Base-by-base conservation (phyloP, 2,113 vertebrate species). In the Hirundichthys speculiger region DNA sequence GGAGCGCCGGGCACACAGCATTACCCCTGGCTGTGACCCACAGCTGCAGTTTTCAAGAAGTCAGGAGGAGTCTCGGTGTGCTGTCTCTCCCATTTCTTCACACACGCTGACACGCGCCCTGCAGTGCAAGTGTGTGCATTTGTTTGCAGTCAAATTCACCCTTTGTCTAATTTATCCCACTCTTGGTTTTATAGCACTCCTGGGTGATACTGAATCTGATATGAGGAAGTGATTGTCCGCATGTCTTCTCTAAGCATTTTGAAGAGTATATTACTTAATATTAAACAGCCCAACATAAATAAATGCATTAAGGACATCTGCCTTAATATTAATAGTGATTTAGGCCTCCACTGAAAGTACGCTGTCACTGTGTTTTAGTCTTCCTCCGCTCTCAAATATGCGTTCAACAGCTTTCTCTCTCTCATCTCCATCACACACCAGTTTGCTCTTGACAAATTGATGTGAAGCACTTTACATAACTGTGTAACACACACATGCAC, bases 371-470 rank as follows among this genome's bases (percentile, higher is more conserved):
- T 69, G 64, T 73, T 74, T 74, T 19, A 19, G 43, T 75, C 73
- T 58, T 27, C 67, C 71, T 60, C 77, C 69, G 72, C 84, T 87
- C 30, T 34, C 30, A 82, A 90, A 85, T 88, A 87, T 85, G 76
- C 85, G 90, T 87, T 87, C 86, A 90, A 87, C 89, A 90, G 84
- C 86, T 87, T 85, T 86, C 86, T 88, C 82, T 57, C 88, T 60
- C 88, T 84, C 61, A 80, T 82, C 79, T 80, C 64, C 82, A 85
- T 84, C 84, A 87, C 80, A 85, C 87, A 90, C 77, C 85, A 79
- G 84, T 90, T 89, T 84, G 77, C 85, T 87, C 66, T 69, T 83
- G 77, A 89, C 88, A 89, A 86, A 86, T 87, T 87, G 79, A 90
- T 85, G 84, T 79, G 69, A 63, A 79, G 80, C 39, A 41, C 81